Percentiles rank a stretch among this genome's conserved stretches.
Evolutionary conservation across 2,888 invertebrate genomes (phyloP).

Genomic region (Hermodice carunculata): DNA sequence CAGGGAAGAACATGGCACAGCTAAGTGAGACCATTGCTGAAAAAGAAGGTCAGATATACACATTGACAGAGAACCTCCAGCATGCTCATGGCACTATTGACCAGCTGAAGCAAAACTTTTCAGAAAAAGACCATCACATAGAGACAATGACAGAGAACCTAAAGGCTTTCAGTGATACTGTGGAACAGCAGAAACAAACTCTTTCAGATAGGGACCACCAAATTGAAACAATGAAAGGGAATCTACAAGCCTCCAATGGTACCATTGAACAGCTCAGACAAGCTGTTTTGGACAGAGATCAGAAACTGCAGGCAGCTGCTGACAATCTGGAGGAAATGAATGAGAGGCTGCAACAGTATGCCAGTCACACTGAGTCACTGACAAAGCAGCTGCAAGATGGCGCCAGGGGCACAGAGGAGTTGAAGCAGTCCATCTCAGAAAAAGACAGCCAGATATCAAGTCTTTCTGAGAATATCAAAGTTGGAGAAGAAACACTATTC

Average conservation of each 20-base stretch:
- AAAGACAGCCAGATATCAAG: too few relatives aligned
- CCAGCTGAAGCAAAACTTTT: too few relatives aligned
- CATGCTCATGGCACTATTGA: neutral
- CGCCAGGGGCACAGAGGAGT: neutral
- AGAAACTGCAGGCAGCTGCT: conserved; percentile 45
- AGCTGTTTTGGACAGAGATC: conserved; percentile 9
- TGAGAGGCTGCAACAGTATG: conserved; percentile 20
- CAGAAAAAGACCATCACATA: too few relatives aligned
- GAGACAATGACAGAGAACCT: too few relatives aligned
- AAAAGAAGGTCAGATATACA: conserved; percentile 7
- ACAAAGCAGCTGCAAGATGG: neutral
- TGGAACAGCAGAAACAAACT: neutral
- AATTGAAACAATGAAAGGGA: conserved; percentile 72
- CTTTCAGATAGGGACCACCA: neutral
- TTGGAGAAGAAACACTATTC: neutral
- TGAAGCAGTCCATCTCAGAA: too few relatives aligned
- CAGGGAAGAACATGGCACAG: too few relatives aligned
- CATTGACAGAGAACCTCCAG: conserved; percentile 8
- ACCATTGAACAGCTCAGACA: neutral
- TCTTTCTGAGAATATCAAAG: too few relatives aligned
- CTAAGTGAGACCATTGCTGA: neutral
- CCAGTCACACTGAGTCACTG: conserved; percentile 6
- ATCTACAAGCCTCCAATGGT: conserved; percentile 51
- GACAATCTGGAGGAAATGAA: conserved; percentile 76
- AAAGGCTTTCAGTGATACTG: neutral